Conservation (phyloP, 23 tunicate species). For the Ascidia mentula region DNA sequence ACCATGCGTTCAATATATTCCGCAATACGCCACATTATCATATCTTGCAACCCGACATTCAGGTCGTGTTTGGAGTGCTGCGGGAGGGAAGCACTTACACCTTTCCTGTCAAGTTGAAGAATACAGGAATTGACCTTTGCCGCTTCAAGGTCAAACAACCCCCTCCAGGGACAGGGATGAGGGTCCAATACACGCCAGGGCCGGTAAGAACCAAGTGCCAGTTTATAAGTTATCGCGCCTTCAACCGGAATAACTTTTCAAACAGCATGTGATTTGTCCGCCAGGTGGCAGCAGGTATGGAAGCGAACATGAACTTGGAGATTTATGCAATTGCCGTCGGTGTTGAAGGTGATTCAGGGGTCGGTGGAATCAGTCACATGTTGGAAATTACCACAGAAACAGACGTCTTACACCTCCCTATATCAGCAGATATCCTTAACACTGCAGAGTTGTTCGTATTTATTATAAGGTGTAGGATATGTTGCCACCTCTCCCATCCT, state of each 20-base stretch:
- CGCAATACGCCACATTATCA: no score
- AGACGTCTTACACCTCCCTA: slow-evolving; percentile 66
- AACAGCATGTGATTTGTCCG: background rate
- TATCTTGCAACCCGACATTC: no score
- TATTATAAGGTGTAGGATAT: no score
- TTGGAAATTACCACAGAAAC: slow-evolving; percentile 73
- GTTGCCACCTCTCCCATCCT: no score
- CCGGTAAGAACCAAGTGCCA: slow-evolving; percentile 43
- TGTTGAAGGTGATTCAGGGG: slow-evolving; percentile 90
- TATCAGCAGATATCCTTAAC: slow-evolving; percentile 90
- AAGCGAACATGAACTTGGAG: slow-evolving; percentile 37
- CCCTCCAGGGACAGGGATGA: slow-evolving; percentile 88
- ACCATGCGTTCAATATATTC: no score
- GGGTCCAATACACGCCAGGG: slow-evolving; percentile 74
- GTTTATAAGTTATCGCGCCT: background rate
- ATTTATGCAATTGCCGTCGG: slow-evolving; percentile 92
- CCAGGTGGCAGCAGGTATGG: slow-evolving; percentile 95
- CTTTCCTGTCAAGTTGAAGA: slow-evolving; percentile 54
- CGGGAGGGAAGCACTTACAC: slow-evolving; percentile 78
- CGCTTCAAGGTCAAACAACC: slow-evolving; percentile 82
- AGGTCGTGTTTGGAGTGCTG: slow-evolving; percentile 83
- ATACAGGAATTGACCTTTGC: slow-evolving; percentile 77
- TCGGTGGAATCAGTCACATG: slow-evolving; percentile 80
- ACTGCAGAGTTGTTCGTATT: no score
- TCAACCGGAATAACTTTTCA: background rate